Base-by-base conservation (phyloP, 2,797 vertebrate species). In the Lindbergichthys nudifrons region DNA sequence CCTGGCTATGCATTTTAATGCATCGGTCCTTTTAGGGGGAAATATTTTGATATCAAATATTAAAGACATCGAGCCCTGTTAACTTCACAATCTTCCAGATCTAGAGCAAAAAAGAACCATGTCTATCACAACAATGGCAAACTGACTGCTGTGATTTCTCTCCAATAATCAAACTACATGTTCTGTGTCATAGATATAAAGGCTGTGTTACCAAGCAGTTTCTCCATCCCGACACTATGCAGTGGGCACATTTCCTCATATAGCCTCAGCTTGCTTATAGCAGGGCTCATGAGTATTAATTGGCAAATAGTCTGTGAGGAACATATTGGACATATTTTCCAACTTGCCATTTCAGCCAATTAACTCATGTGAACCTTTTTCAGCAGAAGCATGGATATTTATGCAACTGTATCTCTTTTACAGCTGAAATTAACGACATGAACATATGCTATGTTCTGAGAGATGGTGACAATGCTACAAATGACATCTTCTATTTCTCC, bases 361-460 rank as follows among this genome's bases (percentile, higher is more conserved):
- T 56, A 73, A 70, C 13, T 13, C 4, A 63, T 82, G 21, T 39
- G 10, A 56, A 26, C 11, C 11, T 48, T 79, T 18, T 50, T 70
- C n/a, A 19, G 3, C 11, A 8, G 11, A 3, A n/a, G 47, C 23
- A 61, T 41, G 14, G 23, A 45, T 69, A 75, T 75, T 85, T 39
- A 85, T 57, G 18, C 52, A 60, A 47, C 57, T 73, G 1, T 62
- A 13, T 86, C 32, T 94, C 80, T 72, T 81, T 88, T 89, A 66
- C 90, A 99, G 98, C 96, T 87, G 97, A 99, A 87, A 95, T 99
- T 41, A 95, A 99, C 67, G 96, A 98, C 75, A 96, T 97, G 97
- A 97, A 94, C 86, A 94, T 99, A 88, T 99, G 97, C 89, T 99
- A 99, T 45, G 85, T 98, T 75, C 94, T 99, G 88, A 95, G 86